Conservation (phyloP, 2,113 vertebrate species). For the Isichthys henryi region DNA sequence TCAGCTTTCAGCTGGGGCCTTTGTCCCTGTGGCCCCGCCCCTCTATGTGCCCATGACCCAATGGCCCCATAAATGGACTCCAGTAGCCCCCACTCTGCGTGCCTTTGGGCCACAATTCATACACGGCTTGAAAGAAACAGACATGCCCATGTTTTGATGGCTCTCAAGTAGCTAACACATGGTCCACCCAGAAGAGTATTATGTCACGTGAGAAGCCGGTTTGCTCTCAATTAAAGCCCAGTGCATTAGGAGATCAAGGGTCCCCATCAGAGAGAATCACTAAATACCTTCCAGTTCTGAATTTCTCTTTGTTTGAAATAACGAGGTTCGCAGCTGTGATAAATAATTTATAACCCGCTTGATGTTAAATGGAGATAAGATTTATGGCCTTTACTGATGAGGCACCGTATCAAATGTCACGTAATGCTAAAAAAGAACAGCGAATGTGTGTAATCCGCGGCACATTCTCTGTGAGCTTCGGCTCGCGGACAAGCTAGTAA, state of each 20-base stretch:
- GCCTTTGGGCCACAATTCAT: not conserved
- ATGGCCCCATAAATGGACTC: not conserved
- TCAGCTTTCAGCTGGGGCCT: not conserved
- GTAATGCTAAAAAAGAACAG: not conserved
- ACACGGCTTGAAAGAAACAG: not conserved
- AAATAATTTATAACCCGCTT: conserved; percentile 14
- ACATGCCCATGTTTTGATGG: not conserved
- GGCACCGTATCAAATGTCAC: conserved; percentile 14
- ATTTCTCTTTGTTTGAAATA: conserved; percentile 20
- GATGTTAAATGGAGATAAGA: conserved; percentile 12
- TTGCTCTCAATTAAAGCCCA: conserved; percentile 1
- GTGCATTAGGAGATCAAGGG: conserved; percentile 20
- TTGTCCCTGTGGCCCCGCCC: not conserved
- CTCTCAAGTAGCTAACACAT: not conserved
- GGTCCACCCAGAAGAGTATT: not conserved
- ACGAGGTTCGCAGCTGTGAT: not conserved
- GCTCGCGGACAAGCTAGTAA: not conserved
- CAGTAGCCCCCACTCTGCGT: not conserved
- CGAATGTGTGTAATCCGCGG: not conserved
- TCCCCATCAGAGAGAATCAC: conserved; percentile 19
- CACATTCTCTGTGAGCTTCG: not conserved
- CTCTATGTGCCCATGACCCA: not conserved
- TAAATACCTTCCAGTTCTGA: not conserved
- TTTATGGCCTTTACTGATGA: not conserved
- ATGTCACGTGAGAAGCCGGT: not conserved